phyloP scores from a whole-genome alignment of 2,113 vertebrate species.

The Varanus salvator region DNA sequence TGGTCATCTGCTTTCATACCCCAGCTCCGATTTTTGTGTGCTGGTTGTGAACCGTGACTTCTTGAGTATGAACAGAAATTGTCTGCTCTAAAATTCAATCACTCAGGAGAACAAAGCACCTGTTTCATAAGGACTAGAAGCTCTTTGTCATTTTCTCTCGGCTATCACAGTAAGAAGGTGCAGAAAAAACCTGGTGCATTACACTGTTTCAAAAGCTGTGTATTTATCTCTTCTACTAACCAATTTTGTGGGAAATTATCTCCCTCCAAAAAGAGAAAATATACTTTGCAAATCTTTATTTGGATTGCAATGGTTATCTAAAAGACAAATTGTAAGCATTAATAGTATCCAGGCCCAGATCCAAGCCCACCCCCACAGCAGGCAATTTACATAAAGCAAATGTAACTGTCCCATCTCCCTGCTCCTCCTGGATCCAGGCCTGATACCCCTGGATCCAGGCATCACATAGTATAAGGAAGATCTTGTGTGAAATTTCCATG shows the following conservation, averaged over 20 bases:
- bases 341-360: neutral
- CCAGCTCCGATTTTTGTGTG: neutral
- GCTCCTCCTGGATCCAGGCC: too few relatives aligned
- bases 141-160: neutral
- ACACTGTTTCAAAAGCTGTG: neutral
- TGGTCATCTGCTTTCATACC: neutral
- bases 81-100: neutral
- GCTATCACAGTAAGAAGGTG: neutral
- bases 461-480: neutral
- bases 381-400: too few relatives aligned
- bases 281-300: neutral
- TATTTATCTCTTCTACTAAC: neutral
- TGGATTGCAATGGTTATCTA: too few relatives aligned
- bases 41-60: neutral
- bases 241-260: neutral
- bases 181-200: neutral
- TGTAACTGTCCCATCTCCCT: too few relatives aligned
- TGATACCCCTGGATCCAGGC: too few relatives aligned
- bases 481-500: neutral
- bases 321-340: neutral
- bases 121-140: neutral
- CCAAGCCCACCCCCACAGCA: too few relatives aligned
- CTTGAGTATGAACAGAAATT: neutral
- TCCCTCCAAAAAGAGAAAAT: neutral
- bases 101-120: neutral